Conservation (phyloP, 2,888 invertebrate species). For the Trachelus stipa region DNA sequence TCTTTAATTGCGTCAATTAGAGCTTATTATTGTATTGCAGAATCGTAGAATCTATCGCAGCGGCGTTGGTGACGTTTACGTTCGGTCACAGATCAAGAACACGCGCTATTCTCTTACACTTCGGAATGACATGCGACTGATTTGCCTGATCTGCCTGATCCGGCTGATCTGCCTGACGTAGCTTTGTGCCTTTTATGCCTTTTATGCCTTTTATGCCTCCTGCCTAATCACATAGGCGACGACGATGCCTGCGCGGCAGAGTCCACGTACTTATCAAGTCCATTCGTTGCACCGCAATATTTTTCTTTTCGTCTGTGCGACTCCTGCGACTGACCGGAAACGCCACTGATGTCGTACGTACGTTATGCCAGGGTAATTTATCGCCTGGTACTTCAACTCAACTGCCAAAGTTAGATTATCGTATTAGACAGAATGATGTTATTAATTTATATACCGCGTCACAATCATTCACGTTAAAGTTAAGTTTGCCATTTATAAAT, state of each 20-base stretch:
- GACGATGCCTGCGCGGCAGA: no score
- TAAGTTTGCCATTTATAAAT: not conserved
- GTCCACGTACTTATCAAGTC: no score
- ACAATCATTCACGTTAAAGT: not conserved
- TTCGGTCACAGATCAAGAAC: not conserved
- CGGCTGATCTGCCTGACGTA: not conserved
- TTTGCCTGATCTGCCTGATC: no score
- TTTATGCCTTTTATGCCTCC: not conserved
- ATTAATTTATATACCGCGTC: conserved; percentile 2
- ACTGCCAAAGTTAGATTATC: conserved; percentile 52
- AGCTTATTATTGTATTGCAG: not conserved
- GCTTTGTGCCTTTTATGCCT: not conserved
- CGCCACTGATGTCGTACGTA: not conserved
- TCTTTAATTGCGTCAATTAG: not conserved
- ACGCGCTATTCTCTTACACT: no score
- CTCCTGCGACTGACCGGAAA: not conserved
- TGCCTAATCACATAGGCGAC: not conserved
- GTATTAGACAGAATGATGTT: conserved; percentile 1
- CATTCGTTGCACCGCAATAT: no score
- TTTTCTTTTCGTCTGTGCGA: not conserved
- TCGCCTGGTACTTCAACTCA: conserved; percentile 33
- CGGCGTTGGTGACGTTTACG: not conserved
- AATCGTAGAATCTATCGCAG: not conserved
- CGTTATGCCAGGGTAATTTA: conserved; percentile 8
- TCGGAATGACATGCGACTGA: no score